These are phyloP conservation scores for Epinephelus moara DNA, from an alignment of 2,113 vertebrate species.

Conservation along the genomic window DNA sequence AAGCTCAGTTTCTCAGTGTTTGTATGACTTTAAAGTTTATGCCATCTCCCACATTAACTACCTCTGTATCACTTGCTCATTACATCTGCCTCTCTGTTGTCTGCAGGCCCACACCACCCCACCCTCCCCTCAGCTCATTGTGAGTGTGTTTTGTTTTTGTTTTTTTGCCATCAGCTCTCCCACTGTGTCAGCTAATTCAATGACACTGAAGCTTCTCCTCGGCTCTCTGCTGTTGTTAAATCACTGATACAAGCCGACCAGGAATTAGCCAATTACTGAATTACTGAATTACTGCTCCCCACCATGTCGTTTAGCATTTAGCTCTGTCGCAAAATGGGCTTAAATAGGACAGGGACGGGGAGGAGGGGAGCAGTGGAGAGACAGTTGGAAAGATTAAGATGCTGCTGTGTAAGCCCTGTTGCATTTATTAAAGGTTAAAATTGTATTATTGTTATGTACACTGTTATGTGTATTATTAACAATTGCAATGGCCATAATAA, in stretches of 20 bases:
- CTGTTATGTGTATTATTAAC: neutral
- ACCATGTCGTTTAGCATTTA: conserved; percentile 46
- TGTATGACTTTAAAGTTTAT: neutral
- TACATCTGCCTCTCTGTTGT: neutral
- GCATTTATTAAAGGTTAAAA: neutral
- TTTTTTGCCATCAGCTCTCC: conserved; percentile 9
- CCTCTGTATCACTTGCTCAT: neutral
- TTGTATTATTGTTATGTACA: neutral
- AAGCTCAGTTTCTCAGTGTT: neutral
- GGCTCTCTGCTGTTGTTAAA: conserved; percentile 52
- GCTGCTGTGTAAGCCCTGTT: neutral
- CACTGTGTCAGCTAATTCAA: conserved; percentile 27
- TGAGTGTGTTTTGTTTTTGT: neutral
- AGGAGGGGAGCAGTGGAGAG: neutral
- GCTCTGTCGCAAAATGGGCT: conserved; percentile 32
- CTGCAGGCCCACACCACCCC: neutral
- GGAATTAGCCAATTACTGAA: conserved; percentile 65
- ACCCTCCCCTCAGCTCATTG: neutral
- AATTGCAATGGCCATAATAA: neutral
- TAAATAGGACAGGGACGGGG: conserved; percentile 3
- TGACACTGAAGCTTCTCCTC: conserved; percentile 34
- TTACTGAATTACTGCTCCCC: conserved; percentile 57
- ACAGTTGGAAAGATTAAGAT: neutral
- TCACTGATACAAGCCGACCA: conserved; percentile 55
- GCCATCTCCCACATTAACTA: neutral